These are phyloP conservation scores for Zophobas morio DNA, from an alignment of 1,140 invertebrate genomes.

Conservation along the genomic window DNA sequence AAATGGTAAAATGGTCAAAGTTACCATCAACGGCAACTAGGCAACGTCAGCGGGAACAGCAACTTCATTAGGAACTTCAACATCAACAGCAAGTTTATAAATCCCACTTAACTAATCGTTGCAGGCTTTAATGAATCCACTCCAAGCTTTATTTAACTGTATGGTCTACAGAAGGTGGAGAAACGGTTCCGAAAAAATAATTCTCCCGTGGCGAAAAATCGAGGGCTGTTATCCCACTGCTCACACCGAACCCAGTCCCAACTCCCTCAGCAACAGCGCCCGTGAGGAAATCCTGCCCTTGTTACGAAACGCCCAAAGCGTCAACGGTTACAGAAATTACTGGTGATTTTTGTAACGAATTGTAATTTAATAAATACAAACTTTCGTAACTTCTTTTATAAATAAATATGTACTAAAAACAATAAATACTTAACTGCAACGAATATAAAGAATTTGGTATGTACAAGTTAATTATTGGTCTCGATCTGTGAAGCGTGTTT, in stretches of 20 bases:
- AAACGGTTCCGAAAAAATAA: slow-evolving; percentile 65
- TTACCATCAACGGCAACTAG: too few species aligned
- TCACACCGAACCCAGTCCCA: neutral
- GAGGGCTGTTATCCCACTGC: slow-evolving; percentile 20
- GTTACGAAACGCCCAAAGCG: slow-evolving; percentile 33
- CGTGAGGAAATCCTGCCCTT: slow-evolving; percentile 30
- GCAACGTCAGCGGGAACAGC: too few species aligned
- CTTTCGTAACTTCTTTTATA: neutral
- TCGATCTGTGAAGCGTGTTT: slow-evolving; percentile 49
- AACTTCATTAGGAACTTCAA: too few species aligned
- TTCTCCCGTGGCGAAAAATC: slow-evolving; percentile 62
- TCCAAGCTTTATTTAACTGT: slow-evolving; percentile 86
- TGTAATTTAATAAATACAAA: neutral
- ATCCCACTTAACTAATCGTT: slow-evolving; percentile 54
- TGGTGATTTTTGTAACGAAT: neutral
- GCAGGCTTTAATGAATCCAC: slow-evolving; percentile 84
- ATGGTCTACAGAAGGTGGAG: slow-evolving; percentile 83
- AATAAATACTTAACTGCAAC: slow-evolving; percentile 35
- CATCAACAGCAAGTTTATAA: too few species aligned
- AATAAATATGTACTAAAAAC: slow-evolving; percentile 24
- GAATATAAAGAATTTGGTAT: slow-evolving; percentile 24
- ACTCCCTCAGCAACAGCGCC: slow-evolving; percentile 2
- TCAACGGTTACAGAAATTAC: slow-evolving; percentile 35
- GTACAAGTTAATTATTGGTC: slow-evolving; percentile 13
- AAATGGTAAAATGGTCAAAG: too few species aligned